Conservation (phyloP, 2,113 vertebrate species). For the Phasianus colchicus region DNA sequence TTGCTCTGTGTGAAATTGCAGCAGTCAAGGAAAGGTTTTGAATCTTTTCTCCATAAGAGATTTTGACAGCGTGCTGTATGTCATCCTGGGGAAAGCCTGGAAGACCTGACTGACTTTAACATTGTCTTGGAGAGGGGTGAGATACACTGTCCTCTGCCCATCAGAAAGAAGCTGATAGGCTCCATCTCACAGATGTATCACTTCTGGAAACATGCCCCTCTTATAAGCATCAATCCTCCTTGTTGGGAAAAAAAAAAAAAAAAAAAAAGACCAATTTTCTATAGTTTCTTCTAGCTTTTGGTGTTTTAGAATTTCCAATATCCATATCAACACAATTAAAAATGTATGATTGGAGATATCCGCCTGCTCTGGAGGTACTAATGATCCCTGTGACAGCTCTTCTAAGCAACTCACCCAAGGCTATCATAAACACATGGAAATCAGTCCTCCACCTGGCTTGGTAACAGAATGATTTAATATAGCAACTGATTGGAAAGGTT, state of each 20-base stretch:
- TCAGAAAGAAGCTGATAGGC: background rate
- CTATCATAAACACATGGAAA: fast-evolving
- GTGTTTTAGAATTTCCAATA: background rate
- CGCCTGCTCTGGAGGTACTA: background rate
- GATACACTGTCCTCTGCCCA: fast-evolving
- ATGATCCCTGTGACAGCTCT: fast-evolving
- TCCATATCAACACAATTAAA: background rate
- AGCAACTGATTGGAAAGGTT: background rate
- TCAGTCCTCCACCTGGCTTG: background rate
- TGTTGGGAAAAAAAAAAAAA: background rate
- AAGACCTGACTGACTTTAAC: background rate
- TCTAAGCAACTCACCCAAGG: background rate
- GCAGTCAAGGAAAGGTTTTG: background rate
- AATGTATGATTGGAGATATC: background rate
- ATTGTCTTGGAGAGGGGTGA: background rate
- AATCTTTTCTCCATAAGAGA: background rate
- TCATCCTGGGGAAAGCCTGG: background rate
- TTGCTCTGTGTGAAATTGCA: background rate
- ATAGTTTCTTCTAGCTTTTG: background rate
- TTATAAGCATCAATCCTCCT: background rate
- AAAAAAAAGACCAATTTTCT: background rate
- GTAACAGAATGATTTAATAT: background rate
- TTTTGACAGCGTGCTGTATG: background rate
- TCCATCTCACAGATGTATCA: background rate
- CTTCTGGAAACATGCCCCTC: background rate